Percentiles rank a stretch among this genome's conserved stretches.
Evolutionary conservation across 2,888 invertebrate genomes (phyloP).

Genomic region (Drosophila robusta): DNA sequence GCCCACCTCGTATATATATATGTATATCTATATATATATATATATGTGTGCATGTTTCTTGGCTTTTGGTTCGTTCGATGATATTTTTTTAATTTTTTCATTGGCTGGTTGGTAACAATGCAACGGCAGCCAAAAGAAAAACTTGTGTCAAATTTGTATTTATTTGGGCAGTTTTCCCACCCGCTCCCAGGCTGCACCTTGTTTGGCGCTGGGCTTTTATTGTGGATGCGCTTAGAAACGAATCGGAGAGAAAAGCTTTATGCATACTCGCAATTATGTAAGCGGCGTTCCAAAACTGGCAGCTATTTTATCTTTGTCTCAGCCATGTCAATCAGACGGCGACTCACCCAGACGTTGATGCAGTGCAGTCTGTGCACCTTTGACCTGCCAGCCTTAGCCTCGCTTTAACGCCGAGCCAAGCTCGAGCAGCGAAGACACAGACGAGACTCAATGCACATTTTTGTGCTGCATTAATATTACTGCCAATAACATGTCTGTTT

Average conservation of each 20-base stretch:
- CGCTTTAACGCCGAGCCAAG: conserved; percentile 9
- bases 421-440: conserved; percentile 44
- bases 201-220: conserved; percentile 45
- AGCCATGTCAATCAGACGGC: conserved; percentile 73
- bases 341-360: conserved; percentile 59
- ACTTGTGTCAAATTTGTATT: conserved; percentile 69
- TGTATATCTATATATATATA: too few relatives aligned
- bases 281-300: conserved; percentile 78
- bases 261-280: conserved; percentile 66
- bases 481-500: neutral
- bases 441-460: conserved; percentile 50
- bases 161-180: conserved; percentile 64
- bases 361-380: conserved; percentile 72
- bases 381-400: conserved; percentile 55
- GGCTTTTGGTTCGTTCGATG: conserved; percentile 36
- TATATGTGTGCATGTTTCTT: conserved; percentile 55
- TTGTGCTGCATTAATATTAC: conserved; percentile 15
- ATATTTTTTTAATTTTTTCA: conserved; percentile 63
- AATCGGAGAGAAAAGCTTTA: conserved; percentile 52
- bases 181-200: conserved; percentile 67
- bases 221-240: conserved; percentile 69
- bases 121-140: conserved; percentile 29
- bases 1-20: too few relatives aligned
- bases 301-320: conserved; percentile 78
- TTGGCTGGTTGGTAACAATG: conserved; percentile 36